Base-by-base conservation (phyloP, 2,113 vertebrate genomes). In the Catharus bicknelli region DNA sequence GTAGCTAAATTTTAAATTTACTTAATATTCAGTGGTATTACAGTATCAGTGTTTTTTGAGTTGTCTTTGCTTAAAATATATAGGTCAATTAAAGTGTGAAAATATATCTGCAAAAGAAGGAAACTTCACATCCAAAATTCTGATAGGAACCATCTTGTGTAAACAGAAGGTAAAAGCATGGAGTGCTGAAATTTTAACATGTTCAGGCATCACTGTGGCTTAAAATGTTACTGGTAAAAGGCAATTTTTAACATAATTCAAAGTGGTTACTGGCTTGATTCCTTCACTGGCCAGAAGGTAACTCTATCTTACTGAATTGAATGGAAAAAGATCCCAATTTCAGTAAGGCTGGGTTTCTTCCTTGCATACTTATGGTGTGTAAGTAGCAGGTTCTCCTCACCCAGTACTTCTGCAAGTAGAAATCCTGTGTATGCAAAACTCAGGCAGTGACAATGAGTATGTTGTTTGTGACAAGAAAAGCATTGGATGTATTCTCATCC, bases 341-440 rank as follows among this genome's bases (percentile, higher is more conserved):
- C 45, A 38, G 32, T 1, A 7, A 69, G 40, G 5, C 17, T 17
- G 23, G 4, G 1, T 19, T 83, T 30, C 36, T 18, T 64, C 8
- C 16, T 22, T 50, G 42, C 27, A 3, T n/a, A 2, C 18, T 32
- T 8, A 3, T 0, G 0, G 2, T 40, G 11, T 32, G 38, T 34
- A 48, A 43, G 29, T 68, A 3, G 14, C 10, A 32, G 30, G 36
- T 13, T 70, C 32, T 48, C 51, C 40, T 66, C 34, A 32, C 8
- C 3, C 40, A 54, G 29, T 18, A 3, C 7, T 62, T 40, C 14
- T 23, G 8, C 40, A 72, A 47, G 11, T 18, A 47, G 34, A 79
- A 83, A 42, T 43, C 54, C 59, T 76, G 3, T 3, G 2, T 27
- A 9, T 30, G 70, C 25, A 32, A 30, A 67, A 32, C 1, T 30